Conservation (phyloP, 2,113 vertebrate species). For the Rhea americana region DNA sequence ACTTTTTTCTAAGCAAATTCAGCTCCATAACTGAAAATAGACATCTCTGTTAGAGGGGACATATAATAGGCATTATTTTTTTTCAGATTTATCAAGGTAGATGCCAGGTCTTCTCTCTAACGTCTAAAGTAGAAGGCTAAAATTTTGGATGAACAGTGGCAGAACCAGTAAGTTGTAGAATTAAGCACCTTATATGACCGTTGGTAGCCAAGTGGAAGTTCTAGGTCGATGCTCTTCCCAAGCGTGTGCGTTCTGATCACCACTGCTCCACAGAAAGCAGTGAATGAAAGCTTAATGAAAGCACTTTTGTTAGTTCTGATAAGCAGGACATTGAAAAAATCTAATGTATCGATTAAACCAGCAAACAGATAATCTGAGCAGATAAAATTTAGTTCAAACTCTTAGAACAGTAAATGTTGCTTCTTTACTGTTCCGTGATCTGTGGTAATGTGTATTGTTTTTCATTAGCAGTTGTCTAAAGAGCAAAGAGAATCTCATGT, state of each 20-base stretch:
- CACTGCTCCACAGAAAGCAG: not conserved
- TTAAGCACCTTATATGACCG: not conserved
- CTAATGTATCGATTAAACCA: not conserved
- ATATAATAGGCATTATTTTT: no score
- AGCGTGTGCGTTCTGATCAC: accelerated
- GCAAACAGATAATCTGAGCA: not conserved
- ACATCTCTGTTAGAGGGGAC: not conserved
- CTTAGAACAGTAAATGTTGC: not conserved
- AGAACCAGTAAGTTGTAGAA: accelerated
- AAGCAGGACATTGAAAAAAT: not conserved
- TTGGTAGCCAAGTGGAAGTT: not conserved
- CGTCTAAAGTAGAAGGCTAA: not conserved
- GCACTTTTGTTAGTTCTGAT: not conserved
- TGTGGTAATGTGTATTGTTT: not conserved
- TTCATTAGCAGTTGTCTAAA: not conserved
- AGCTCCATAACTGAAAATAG: not conserved
- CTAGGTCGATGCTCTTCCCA: not conserved
- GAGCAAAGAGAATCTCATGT: not conserved
- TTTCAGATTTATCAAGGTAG: accelerated
- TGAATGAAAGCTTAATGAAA: not conserved
- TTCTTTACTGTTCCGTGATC: not conserved
- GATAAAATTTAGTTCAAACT: not conserved
- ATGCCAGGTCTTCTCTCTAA: not conserved
- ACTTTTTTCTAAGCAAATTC: not conserved
- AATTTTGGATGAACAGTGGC: accelerated